Evolutionary conservation across 2,113 vertebrate genomes (phyloP).

Genomic region (Tychaedon coryphoeus): DNA sequence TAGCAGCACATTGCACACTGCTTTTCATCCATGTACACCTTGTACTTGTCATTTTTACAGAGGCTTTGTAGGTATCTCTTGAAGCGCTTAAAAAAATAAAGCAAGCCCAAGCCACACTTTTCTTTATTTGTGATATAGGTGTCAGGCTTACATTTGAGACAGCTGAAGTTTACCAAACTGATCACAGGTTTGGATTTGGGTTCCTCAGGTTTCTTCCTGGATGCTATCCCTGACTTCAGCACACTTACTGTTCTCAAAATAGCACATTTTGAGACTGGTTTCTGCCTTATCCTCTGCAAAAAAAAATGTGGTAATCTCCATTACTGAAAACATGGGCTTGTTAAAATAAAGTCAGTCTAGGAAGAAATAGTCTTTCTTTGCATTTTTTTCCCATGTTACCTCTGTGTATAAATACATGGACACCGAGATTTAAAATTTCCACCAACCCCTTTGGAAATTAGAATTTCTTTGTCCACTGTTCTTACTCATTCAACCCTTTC

Average conservation of each 20-base stretch:
- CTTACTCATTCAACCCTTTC: background rate
- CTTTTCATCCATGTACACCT: background rate
- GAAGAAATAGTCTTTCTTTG: background rate
- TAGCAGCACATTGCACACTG: background rate
- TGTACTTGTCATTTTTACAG: background rate
- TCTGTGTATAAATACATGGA: background rate
- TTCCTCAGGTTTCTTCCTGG: background rate
- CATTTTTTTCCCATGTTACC: background rate
- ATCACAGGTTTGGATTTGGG: background rate
- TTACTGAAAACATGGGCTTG: background rate
- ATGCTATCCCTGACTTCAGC: background rate
- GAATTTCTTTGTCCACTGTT: background rate
- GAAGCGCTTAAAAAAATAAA: background rate
- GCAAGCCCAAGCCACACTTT: background rate
- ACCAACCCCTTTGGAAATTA: background rate
- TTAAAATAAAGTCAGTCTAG: background rate
- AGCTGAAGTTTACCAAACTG: background rate
- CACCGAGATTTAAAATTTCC: background rate
- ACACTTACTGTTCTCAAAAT: background rate
- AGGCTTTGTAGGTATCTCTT: background rate
- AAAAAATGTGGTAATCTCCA: background rate
- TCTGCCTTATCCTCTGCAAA: background rate
- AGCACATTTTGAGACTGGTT: background rate
- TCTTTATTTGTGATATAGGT: background rate
- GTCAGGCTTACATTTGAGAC: background rate